A percentile compares a stretch with the other conserved stretches of the same genome.
These are phyloP conservation scores for Arothron firmamentum DNA, from an alignment of 2,113 vertebrate species.

Conservation along the genomic window DNA sequence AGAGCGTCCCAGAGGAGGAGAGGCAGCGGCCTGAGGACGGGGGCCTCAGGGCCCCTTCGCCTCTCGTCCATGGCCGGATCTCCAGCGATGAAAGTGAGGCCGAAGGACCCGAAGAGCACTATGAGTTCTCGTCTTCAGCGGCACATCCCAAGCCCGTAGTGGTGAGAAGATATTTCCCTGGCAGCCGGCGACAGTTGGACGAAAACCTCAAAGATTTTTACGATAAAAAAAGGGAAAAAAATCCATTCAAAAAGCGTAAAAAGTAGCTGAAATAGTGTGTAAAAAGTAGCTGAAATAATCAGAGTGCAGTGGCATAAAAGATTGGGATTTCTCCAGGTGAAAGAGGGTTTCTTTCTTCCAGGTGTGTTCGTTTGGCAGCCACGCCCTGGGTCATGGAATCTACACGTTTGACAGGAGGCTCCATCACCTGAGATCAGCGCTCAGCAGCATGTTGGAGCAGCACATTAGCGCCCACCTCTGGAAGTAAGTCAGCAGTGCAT, in stretches of 20 bases:
- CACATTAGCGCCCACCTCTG: slow-evolving; percentile 88
- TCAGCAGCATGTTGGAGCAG: slow-evolving; percentile 88
- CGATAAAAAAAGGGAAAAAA: not conserved
- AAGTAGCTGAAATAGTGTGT: too few species aligned
- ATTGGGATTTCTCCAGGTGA: too few species aligned
- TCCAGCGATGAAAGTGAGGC: slow-evolving; percentile 90
- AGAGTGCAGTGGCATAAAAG: too few species aligned
- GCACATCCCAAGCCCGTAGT: slow-evolving; percentile 82
- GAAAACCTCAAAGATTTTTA: not conserved
- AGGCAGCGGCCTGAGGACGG: slow-evolving; percentile 69
- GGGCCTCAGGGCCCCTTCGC: slow-evolving; percentile 64
- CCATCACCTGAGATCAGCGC: slow-evolving; percentile 85
- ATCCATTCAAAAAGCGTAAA: not conserved
- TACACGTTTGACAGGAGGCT: slow-evolving; percentile 88
- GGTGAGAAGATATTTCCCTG: slow-evolving; percentile 64
- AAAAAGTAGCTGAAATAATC: too few species aligned
- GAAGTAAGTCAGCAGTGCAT: slow-evolving; percentile 76
- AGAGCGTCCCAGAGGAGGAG: slow-evolving; percentile 77
- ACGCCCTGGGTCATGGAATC: slow-evolving; percentile 81
- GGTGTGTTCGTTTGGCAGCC: slow-evolving; percentile 90
- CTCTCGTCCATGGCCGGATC: slow-evolving; percentile 73
- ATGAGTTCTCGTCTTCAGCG: slow-evolving; percentile 75
- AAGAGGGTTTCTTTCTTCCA: slow-evolving; percentile 35
- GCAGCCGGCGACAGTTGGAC: not conserved
- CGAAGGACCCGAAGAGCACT: slow-evolving; percentile 70